Percentiles rank a stretch among this genome's conserved stretches.
These are phyloP conservation scores for Entomyzon cyanotis DNA, from an alignment of 2,113 vertebrate genomes.

Conservation along the genomic window DNA sequence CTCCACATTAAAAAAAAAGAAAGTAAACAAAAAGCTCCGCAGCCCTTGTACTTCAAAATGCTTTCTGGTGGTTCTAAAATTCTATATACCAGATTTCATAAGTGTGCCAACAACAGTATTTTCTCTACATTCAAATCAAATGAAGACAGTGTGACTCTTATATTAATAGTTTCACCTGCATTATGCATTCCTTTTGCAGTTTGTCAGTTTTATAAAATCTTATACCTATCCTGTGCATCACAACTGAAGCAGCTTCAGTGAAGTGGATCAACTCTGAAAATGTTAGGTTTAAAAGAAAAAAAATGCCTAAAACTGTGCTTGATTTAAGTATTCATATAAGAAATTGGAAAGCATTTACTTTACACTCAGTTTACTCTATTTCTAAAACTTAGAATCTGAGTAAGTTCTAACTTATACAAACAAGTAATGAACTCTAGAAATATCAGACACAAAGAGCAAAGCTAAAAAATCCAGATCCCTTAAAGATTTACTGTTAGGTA, in stretches of 20 bases:
- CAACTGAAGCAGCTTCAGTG: background rate
- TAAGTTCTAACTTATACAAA: background rate
- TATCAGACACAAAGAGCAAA: background rate
- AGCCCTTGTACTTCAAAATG: background rate
- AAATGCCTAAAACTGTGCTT: background rate
- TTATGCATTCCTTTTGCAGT: background rate
- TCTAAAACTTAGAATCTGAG: background rate
- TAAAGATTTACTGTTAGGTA: background rate
- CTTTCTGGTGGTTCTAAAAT: background rate
- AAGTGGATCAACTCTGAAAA: background rate
- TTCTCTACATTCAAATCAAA: background rate
- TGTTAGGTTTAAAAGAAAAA: background rate
- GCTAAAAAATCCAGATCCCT: background rate
- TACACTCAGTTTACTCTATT: background rate
- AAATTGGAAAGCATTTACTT: background rate
- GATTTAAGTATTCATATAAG: background rate
- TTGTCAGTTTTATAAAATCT: background rate
- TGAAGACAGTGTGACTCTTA: background rate
- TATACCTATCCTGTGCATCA: background rate
- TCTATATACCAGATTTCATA: background rate
- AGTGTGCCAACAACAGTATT: background rate
- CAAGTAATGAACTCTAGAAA: background rate
- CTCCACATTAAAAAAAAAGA: background rate
- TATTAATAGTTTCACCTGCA: background rate
- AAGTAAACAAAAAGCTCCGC: background rate